Evolutionary conservation across 1,140 invertebrate species (phyloP).

Genomic region (Apis mellifera): Amel_HAv3.1 CM009939.2:8162001-8162500

Average conservation of each 20-base stretch:
- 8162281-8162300: slow-evolving; percentile 6
- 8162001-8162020: too few species aligned
- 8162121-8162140: slow-evolving; percentile 22
- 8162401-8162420: neutral
- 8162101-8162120: slow-evolving; percentile 43
- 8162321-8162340: neutral
- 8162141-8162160: slow-evolving; percentile 31
- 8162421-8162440: neutral
- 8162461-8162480: neutral
- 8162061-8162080: slow-evolving; percentile 90
- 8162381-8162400: neutral
- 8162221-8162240: slow-evolving; percentile 17
- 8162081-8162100: slow-evolving; percentile 83
- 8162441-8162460: neutral
- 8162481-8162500: neutral
- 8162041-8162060: slow-evolving; percentile 88
- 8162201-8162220: neutral
- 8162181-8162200: slow-evolving; percentile 37
- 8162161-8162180: slow-evolving; percentile 5
- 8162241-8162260: slow-evolving; percentile 13
- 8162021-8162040: neutral
- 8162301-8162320: neutral
- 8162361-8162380: too few species aligned
- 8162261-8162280: slow-evolving; percentile 1
- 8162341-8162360: too few species aligned